A percentile compares a stretch with the other conserved stretches of the same genome.
phyloP scores from a whole-genome alignment of 2,888 invertebrate genomes.

The Melipona beecheii region DNA sequence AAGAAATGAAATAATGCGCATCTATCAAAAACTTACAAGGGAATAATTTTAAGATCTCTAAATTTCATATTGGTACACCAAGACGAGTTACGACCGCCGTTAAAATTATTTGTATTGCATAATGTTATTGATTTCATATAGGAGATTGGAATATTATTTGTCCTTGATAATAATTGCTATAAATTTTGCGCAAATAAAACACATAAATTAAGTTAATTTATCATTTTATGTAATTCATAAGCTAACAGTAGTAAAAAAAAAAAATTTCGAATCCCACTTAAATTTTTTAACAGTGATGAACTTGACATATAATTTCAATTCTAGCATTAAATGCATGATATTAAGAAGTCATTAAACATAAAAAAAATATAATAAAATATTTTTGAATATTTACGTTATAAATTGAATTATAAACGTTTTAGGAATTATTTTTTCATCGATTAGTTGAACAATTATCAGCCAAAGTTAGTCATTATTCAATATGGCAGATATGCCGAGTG shows the following conservation, averaged over 20 bases:
- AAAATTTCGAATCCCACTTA: neutral
- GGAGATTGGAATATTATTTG: slow-evolving; percentile 86
- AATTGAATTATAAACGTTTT: too few species aligned
- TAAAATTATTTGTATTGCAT: slow-evolving; percentile 88
- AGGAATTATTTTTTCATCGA: neutral
- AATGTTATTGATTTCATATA: slow-evolving; percentile 89
- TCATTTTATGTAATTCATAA: neutral
- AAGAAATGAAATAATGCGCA: neutral
- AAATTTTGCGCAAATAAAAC: slow-evolving; percentile 24
- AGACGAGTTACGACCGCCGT: slow-evolving; percentile 90
- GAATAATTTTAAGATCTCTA: slow-evolving; percentile 91
- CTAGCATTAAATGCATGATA: neutral
- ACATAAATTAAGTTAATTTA: neutral
- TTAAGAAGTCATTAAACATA: neutral
- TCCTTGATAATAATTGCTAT: slow-evolving; percentile 92
- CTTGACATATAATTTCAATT: neutral
- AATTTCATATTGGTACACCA: slow-evolving; percentile 93
- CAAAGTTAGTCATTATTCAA: slow-evolving; percentile 39
- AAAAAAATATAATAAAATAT: neutral
- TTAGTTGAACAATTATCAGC: slow-evolving; percentile 1
- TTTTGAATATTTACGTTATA: too few species aligned
- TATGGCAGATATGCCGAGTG: slow-evolving; percentile 82
- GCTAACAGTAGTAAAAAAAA: neutral
- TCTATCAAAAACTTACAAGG: slow-evolving; percentile 85
- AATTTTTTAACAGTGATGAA: neutral